Base-by-base conservation (phyloP, 2,113 vertebrate genomes). In the Oryzias celebensis region DNA sequence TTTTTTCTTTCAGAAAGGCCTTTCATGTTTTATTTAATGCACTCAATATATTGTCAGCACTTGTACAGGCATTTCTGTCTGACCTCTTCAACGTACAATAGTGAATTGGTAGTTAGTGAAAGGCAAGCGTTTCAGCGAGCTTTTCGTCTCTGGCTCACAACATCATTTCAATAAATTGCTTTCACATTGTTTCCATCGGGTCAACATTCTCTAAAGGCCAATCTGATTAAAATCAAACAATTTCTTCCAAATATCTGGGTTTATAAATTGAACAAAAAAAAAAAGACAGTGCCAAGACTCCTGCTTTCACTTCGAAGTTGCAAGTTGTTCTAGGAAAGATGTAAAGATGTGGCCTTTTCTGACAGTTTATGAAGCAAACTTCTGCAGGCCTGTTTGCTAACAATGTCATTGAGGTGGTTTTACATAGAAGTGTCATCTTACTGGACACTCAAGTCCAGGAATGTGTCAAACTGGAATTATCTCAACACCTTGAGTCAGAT, bases 1-100 rank as follows among this genome's bases (percentile, higher is more conserved):
- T 55, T 58, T 44, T 69, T 61, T 60, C 81, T 72, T 53, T 24
- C 73, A 63, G 46, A 53, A 60, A 53, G 77, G 66, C 71, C 75
- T 85, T 90, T 68, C 42, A 58, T 59, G 58, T 73, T 87, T 88
- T 83, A 86, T 88, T 87, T 83, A 75, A 68, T 58, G 56, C 50
- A 53, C 59, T 73, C 43, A 72, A 81, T 78, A 81, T 65, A 84
- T 85, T 89, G 87, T 87, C 81, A 78, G 68, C 71, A 70, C 84
- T 86, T 82, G 85, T 80, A 49, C 68, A 75, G 82, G 82, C 86
- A 84, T 90, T 88, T 91, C 80, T 84, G 52, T 78, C 63, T 78
- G 77, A 86, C 70, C 86, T 85, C 82, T 84, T 84, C 70, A 81
- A 31, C 53, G 12, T 50, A 85, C 81, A 85, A 88, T 86, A 64